Evolutionary conservation across 2,797 vertebrate genomes (phyloP).

Genomic region (Hemitrygon akajei): DNA sequence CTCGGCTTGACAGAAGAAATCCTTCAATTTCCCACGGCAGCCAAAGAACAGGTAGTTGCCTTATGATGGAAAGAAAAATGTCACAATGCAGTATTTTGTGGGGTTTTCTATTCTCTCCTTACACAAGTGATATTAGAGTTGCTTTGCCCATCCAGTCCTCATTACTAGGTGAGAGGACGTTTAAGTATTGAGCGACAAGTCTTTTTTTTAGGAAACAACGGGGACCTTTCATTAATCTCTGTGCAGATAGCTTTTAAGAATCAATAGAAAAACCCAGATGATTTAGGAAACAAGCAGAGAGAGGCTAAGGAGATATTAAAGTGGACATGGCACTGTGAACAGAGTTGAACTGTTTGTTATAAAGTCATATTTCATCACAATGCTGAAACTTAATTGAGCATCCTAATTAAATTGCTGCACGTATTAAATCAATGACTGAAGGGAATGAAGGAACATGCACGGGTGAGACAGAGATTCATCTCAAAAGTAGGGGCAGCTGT

Average conservation of each 20-base stretch:
- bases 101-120: not conserved
- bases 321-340: not conserved
- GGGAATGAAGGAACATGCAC: not conserved
- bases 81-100: not conserved
- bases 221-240: not conserved
- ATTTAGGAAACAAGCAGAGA: not conserved
- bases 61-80: conserved; percentile 43
- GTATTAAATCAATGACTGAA: too few relatives aligned
- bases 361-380: not conserved
- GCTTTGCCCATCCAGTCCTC: not conserved
- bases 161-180: not conserved
- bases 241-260: not conserved
- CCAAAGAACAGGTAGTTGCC: conserved; percentile 83
- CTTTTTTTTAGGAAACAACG: not conserved
- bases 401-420: not conserved
- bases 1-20: conserved; percentile 78
- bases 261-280: not conserved
- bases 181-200: not conserved
- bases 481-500: not conserved
- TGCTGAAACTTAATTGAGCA: not conserved
- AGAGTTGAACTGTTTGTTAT: not conserved
- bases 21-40: conserved; percentile 72
- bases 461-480: not conserved
- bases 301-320: not conserved
- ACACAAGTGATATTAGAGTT: not conserved